Evolutionary conservation across 2,888 invertebrate species (phyloP).

Genomic region (Eilema caniola): DNA sequence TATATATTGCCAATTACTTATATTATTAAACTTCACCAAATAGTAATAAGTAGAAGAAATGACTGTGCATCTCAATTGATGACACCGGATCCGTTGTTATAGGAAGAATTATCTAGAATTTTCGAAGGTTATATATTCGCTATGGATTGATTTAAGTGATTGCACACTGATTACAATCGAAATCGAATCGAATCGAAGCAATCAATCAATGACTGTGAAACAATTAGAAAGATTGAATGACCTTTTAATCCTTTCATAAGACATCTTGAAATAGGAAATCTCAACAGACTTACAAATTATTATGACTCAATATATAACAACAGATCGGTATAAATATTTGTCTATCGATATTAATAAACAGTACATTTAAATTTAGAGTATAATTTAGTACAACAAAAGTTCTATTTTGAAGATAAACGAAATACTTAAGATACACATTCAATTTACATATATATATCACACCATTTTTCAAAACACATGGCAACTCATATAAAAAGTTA

Average conservation of each 20-base stretch:
- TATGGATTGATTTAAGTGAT: too few species aligned
- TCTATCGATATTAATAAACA: constrained; percentile 1
- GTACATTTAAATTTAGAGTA: neutral
- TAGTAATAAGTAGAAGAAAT: neutral
- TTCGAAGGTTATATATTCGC: neutral
- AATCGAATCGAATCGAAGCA: neutral
- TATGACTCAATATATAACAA: neutral
- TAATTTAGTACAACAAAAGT: neutral
- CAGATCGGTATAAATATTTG: neutral
- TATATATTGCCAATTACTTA: neutral
- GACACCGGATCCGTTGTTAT: neutral
- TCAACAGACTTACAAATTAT: neutral
- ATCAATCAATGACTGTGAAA: neutral
- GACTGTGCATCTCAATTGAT: neutral
- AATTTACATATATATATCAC: neutral
- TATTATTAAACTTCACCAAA: neutral
- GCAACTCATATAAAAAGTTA: constrained; percentile 32
- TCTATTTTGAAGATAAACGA: neutral
- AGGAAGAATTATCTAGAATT: neutral
- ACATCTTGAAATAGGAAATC: too few species aligned
- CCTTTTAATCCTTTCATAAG: neutral
- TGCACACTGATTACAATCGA: too few species aligned
- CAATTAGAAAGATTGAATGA: too few species aligned
- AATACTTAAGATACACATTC: neutral
- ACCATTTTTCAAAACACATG: constrained; percentile 29